Evolutionary conservation across 2,888 invertebrate species (phyloP).

Genomic region (Choreutis nemorana): DNA sequence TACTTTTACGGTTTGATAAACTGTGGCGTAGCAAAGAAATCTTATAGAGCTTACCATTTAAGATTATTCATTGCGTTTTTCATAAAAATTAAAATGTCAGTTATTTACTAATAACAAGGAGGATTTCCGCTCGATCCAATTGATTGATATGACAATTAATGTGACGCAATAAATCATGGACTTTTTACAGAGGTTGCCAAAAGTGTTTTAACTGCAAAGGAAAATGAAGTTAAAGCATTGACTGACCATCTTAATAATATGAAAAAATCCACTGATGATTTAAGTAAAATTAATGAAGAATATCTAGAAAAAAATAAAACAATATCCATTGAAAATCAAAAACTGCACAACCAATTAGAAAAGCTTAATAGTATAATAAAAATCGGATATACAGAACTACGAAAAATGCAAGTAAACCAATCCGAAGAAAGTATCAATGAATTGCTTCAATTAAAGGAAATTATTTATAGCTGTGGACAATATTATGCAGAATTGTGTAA

Average conservation of each 20-base stretch:
- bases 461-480: conserved; percentile 29
- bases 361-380: conserved; percentile 23
- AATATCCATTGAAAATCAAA: conserved; percentile 20
- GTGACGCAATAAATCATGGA: too few species aligned
- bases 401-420: conserved; percentile 19
- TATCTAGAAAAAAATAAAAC: conserved; percentile 16
- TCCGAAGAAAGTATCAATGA: conserved; percentile 16
- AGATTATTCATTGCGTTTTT: too few species aligned
- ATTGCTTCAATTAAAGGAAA: conserved; percentile 25
- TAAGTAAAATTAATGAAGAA: conserved; percentile 18
- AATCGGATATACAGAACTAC: conserved; percentile 28
- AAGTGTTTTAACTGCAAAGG: conserved; percentile 24
- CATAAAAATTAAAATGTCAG: conserved; percentile 1
- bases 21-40: too few species aligned
- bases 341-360: conserved; percentile 20
- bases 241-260: conserved; percentile 19
- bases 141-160: too few species aligned
- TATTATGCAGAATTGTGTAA: conserved; percentile 29
- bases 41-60: too few species aligned
- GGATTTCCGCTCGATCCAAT: too few species aligned
- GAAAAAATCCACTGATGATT: conserved; percentile 21
- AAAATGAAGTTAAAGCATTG: conserved; percentile 21
- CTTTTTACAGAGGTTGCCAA: conserved; percentile 27
- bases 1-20: too few species aligned
- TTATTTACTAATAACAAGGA: conserved; percentile 1